Base-by-base conservation (phyloP, 2,888 invertebrate species). In the Corbicula japonica region DNA sequence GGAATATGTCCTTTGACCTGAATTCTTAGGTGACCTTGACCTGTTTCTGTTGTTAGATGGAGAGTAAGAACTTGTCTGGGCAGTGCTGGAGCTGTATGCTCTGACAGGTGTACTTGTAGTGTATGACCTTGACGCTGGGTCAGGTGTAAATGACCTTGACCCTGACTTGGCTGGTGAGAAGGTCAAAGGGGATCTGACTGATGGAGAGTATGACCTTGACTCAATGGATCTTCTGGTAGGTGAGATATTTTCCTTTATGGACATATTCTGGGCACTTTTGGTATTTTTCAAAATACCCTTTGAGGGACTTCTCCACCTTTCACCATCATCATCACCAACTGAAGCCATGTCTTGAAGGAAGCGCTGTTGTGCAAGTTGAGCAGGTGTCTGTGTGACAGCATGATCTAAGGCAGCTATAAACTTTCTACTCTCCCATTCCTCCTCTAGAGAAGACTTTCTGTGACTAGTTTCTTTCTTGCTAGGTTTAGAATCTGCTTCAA, bases 251-350 rank as follows among this genome's bases (percentile, higher is more conserved):
- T 87, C 85, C 66, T 87, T 87, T 23, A 87, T 86, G 21, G 78
- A 80, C 62, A 84, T 69, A 63, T 86, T 87, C 38, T 86, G 86
- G 62, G 83, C 82, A 56, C 84, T 83, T 44, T 86, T 86, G 10
- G 81, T 75, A 28, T 80, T 83, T 63, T 87, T 87, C 46, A 87
- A 72, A 50, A 87, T 87, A 30, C 87, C 84, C 71, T 77, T 84
- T 1, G 76, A 60, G 21, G 78, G 70, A 52, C 61, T 77, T 63
- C 82, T 66, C 66, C 77, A 77, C 48, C 80, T 56, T 21, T 58
- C 66, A 4, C 65, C 60, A 2, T 60, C 44, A 21, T 82, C 66
- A 18, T 54, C 66, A n/a, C 72, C 76, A 26, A 73, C 58, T n/a
- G 78, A 66, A 21, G 74, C 54, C 18, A 77, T 48, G 52, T 86